These are phyloP conservation scores for Anas capensis DNA, from an alignment of 2,797 vertebrate genomes.

Conservation along the genomic window DNA sequence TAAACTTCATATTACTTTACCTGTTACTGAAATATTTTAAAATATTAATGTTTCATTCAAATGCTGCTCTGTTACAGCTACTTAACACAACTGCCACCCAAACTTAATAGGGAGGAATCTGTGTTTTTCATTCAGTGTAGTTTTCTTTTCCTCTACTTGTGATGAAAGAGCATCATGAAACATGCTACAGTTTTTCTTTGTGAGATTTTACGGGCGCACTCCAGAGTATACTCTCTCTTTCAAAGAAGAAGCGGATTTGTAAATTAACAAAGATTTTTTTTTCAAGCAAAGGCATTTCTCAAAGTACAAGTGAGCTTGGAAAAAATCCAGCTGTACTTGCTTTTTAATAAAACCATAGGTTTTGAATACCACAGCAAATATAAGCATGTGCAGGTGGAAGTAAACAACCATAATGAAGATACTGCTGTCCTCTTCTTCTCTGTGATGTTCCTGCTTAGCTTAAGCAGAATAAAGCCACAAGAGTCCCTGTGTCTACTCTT, in stretches of 20 bases:
- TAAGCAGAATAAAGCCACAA: background rate
- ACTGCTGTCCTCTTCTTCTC: background rate
- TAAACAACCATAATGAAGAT: background rate
- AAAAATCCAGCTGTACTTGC: background rate
- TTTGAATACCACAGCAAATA: background rate
- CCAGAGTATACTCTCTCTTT: background rate
- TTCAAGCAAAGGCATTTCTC: background rate
- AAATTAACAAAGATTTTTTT: background rate
- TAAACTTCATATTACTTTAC: background rate
- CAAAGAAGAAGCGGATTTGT: background rate
- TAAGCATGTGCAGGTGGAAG: background rate
- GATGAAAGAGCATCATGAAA: background rate
- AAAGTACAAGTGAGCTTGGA: background rate
- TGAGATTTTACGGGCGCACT: background rate
- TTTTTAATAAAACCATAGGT: background rate
- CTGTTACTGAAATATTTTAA: slow-evolving; percentile 20
- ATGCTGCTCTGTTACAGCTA: background rate
- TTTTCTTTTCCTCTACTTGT: background rate
- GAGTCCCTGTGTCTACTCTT: background rate
- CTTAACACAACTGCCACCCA: background rate
- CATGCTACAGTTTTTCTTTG: background rate
- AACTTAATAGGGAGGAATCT: background rate
- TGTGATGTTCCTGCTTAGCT: background rate
- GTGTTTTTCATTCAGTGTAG: background rate
- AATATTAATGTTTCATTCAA: slow-evolving; percentile 24